These are phyloP conservation scores for Chaetogeoica ovagalla DNA, from an alignment of 2,888 invertebrate species.

Conservation along the genomic window DNA sequence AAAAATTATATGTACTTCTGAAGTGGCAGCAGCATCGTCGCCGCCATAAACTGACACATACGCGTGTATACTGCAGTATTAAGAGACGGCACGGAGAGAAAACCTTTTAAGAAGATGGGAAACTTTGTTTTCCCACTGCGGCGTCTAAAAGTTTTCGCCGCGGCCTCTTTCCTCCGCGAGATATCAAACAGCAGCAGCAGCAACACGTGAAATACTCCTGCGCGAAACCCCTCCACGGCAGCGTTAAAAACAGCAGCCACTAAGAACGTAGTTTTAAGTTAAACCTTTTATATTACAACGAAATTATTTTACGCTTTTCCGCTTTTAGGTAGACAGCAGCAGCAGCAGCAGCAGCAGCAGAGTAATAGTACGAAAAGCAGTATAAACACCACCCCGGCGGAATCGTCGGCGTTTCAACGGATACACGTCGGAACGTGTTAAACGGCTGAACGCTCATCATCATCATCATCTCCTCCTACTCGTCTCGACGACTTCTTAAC, in stretches of 20 bases:
- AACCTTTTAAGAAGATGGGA: constrained; percentile 52
- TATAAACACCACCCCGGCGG: neutral
- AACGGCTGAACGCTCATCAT: constrained; percentile 27
- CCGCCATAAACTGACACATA: constrained; percentile 31
- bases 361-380: neutral
- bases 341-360: neutral
- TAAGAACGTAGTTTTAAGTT: constrained; percentile 49
- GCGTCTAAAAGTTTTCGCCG: constrained; percentile 42
- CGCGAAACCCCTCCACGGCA: constrained; percentile 19
- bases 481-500: constrained; percentile 24
- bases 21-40: neutral
- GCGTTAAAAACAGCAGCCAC: constrained; percentile 43
- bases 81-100: constrained; percentile 33
- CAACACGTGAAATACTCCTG: constrained; percentile 43
- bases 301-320: constrained; percentile 51
- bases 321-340: constrained; percentile 47
- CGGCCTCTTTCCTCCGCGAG: too few species aligned
- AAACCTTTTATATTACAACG: constrained; percentile 48
- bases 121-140: constrained; percentile 49
- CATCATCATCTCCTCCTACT: neutral
- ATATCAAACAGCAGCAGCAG: constrained; percentile 17
- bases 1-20: constrained; percentile 13
- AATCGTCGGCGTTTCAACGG: constrained; percentile 25
- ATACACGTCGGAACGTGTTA: constrained; percentile 44
- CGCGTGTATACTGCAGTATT: neutral